A percentile compares a stretch with the other conserved stretches of the same genome.
These are phyloP conservation scores for Propithecus perrieri DNA, from an alignment of 2,797 vertebrate species.

Conservation along the genomic window DNA sequence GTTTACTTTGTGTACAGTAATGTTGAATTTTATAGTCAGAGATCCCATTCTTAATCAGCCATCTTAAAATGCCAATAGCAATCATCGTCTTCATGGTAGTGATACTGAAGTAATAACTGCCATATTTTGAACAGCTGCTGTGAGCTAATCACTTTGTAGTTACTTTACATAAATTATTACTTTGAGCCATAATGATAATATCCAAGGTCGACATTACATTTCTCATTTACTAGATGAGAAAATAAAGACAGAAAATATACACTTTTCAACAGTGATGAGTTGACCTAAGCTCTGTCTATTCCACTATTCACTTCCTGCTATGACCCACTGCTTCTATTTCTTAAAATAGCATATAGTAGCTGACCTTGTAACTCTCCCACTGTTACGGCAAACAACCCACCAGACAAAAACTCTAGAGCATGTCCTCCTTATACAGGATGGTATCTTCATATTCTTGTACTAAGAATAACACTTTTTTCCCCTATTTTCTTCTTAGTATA, in stretches of 20 bases:
- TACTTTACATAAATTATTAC: neutral
- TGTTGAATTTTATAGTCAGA: neutral
- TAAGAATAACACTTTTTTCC: neutral
- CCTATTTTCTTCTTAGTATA: neutral
- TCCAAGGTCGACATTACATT: neutral
- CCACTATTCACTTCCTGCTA: neutral
- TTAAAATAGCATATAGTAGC: neutral
- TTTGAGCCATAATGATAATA: neutral
- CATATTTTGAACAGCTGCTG: neutral
- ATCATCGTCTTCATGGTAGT: neutral
- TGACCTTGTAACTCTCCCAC: neutral
- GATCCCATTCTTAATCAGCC: neutral
- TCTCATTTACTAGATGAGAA: neutral
- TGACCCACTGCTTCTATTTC: neutral
- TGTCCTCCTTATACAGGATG: neutral
- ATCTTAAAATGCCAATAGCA: neutral
- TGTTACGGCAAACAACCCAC: neutral
- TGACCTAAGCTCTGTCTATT: neutral
- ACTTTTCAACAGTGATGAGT: neutral
- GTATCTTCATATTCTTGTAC: neutral
- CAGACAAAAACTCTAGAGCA: neutral
- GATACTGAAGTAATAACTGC: neutral
- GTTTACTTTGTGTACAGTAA: neutral
- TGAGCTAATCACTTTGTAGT: neutral
- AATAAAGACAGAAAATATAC: neutral